phyloP scores from a whole-genome alignment of 2,888 invertebrate species.

The Hypomecis punctinalis region DNA sequence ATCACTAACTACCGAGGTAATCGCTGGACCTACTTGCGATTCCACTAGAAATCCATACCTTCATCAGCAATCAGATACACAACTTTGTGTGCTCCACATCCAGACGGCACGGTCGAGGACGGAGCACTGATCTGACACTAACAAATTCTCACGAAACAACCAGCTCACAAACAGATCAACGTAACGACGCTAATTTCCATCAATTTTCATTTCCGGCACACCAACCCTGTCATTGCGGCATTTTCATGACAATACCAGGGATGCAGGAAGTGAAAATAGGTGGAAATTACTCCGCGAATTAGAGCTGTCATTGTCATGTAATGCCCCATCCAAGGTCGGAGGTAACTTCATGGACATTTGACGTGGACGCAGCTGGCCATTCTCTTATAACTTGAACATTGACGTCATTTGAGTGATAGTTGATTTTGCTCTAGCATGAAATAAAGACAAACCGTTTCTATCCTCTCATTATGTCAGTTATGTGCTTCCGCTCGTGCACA shows the following conservation, averaged over 20 bases:
- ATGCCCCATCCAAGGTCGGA: slow-evolving; percentile 58
- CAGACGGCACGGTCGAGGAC: no score
- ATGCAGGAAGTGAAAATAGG: not conserved
- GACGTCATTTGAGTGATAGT: no score
- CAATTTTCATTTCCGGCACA: slow-evolving; percentile 65
- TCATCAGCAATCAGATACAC: no score
- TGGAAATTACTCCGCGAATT: not conserved
- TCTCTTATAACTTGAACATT: not conserved
- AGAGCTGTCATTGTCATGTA: slow-evolving; percentile 44
- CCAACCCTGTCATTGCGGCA: slow-evolving; percentile 58
- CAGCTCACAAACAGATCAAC: slow-evolving; percentile 40
- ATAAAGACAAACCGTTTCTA: no score
- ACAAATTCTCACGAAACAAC: slow-evolving; percentile 54
- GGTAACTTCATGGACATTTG: slow-evolving; percentile 10
- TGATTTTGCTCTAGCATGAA: no score
- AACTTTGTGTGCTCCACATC: no score
- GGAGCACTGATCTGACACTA: not conserved
- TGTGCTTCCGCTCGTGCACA: no score
- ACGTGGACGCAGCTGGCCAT: not conserved
- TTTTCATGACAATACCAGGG: not conserved
- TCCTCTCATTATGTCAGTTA: no score
- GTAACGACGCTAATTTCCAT: slow-evolving; percentile 40
- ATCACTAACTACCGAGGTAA: no score
- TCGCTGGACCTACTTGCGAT: no score
- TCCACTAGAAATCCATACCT: no score